Conservation (phyloP, 2,797 vertebrate species). For the Enoplosus armatus region DNA sequence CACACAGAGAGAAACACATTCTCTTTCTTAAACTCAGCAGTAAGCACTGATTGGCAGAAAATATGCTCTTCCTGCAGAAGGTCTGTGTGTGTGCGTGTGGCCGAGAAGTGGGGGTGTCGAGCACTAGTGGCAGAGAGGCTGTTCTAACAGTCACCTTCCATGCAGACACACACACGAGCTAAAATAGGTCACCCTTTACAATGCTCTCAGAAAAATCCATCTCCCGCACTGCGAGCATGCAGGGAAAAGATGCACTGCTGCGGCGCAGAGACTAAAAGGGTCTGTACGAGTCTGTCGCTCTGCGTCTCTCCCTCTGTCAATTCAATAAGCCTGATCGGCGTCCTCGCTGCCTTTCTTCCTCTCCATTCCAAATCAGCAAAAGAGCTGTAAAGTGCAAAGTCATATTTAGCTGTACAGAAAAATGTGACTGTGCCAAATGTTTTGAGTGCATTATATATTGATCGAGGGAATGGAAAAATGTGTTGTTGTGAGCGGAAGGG, state of each 20-base stretch:
- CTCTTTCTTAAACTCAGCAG: conserved; percentile 49
- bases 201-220: conserved; percentile 78
- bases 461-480: neutral
- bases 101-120: conserved; percentile 61
- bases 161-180: conserved; percentile 39
- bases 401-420: conserved; percentile 12
- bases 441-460: neutral
- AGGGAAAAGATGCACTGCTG: conserved; percentile 55
- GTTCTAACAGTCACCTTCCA: conserved; percentile 71
- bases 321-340: conserved; percentile 32
- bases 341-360: neutral
- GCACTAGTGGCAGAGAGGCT: conserved; percentile 41
- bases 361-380: neutral
- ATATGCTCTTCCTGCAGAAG: conserved; percentile 63
- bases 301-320: conserved; percentile 8
- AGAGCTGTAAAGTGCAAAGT: conserved; percentile 19
- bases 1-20: conserved; percentile 38
- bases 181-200: conserved; percentile 79
- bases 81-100: conserved; percentile 39
- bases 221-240: conserved; percentile 49
- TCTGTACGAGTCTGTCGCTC: conserved; percentile 23
- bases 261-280: conserved; percentile 56
- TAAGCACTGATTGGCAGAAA: conserved; percentile 64
- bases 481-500: neutral
- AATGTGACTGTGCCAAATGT: neutral